Percentiles rank a stretch among this genome's conserved stretches.
phyloP scores from a whole-genome alignment of 2,888 invertebrate species.

The Notocelia uddmanniana region DNA sequence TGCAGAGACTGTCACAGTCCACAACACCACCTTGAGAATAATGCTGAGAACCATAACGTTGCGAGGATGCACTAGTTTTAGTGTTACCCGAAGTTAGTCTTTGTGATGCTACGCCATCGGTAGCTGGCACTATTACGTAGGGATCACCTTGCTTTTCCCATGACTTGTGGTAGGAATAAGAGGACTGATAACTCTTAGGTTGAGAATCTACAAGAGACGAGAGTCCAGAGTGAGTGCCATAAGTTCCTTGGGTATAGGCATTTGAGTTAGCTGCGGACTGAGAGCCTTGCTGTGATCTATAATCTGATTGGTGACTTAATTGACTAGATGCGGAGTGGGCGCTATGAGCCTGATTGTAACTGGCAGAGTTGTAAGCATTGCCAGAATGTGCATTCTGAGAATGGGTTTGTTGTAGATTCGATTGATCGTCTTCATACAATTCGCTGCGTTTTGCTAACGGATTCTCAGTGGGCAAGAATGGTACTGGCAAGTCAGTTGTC shows the following conservation, averaged over 20 bases:
- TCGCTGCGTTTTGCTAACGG: slow-evolving; percentile 68
- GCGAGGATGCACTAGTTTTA: slow-evolving; percentile 58
- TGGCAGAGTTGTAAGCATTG: slow-evolving; percentile 52
- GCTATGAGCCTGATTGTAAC: slow-evolving; percentile 56
- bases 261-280: slow-evolving; percentile 50
- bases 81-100: slow-evolving; percentile 47
- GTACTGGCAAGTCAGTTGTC: slow-evolving; percentile 52
- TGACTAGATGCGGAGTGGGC: slow-evolving; percentile 61
- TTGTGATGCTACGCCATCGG: slow-evolving; percentile 51
- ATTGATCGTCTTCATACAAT: slow-evolving; percentile 64
- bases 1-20: slow-evolving; percentile 62
- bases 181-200: slow-evolving; percentile 80
- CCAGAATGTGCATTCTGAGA: slow-evolving; percentile 57
- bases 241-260: slow-evolving; percentile 52
- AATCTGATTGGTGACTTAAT: slow-evolving; percentile 59
- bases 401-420: slow-evolving; percentile 55
- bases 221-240: slow-evolving; percentile 50
- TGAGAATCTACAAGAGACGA: slow-evolving; percentile 56
- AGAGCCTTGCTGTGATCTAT: slow-evolving; percentile 52
- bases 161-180: slow-evolving; percentile 82
- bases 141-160: slow-evolving; percentile 84
- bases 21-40: slow-evolving; percentile 51
- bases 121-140: slow-evolving; percentile 75
- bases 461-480: slow-evolving; percentile 60
- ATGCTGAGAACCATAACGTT: slow-evolving; percentile 62